phyloP scores from a whole-genome alignment of 2,113 vertebrate species.

The Sphaerodactylus townsendi region DNA sequence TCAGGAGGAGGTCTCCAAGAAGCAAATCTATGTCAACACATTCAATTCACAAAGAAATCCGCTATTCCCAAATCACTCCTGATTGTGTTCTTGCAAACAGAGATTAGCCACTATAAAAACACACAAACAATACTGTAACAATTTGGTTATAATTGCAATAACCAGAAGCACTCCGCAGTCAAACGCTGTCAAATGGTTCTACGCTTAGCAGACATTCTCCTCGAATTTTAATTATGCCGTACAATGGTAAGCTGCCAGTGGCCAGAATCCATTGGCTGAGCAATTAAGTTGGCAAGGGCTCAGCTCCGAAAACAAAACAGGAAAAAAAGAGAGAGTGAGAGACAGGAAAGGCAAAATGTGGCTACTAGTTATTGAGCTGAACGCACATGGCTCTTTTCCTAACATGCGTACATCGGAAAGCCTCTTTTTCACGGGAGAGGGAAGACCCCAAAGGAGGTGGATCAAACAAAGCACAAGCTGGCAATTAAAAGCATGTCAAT shows the following conservation, averaged over 20 bases:
- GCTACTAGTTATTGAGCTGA: slow-evolving; percentile 14
- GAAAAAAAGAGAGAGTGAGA: too few relatives aligned
- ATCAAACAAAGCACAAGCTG: not conserved
- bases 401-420: slow-evolving; percentile 9
- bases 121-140: not conserved
- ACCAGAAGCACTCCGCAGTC: slow-evolving; percentile 31
- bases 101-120: not conserved
- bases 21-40: slow-evolving; percentile 3
- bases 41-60: slow-evolving; percentile 5
- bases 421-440: not conserved
- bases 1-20: not conserved
- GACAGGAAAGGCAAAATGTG: slow-evolving; percentile 5
- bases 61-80: not conserved
- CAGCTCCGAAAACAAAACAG: not conserved
- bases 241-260: slow-evolving; percentile 12
- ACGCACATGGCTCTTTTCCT: not conserved
- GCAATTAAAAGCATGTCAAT: slow-evolving; percentile 4
- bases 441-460: not conserved
- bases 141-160: not conserved
- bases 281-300: slow-evolving; percentile 17
- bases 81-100: rapidly evolving
- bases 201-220: not conserved
- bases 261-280: slow-evolving; percentile 17
- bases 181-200: not conserved
- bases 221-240: not conserved